Conservation (phyloP, 2,888 invertebrate species). For the Mimachlamys varia region DNA sequence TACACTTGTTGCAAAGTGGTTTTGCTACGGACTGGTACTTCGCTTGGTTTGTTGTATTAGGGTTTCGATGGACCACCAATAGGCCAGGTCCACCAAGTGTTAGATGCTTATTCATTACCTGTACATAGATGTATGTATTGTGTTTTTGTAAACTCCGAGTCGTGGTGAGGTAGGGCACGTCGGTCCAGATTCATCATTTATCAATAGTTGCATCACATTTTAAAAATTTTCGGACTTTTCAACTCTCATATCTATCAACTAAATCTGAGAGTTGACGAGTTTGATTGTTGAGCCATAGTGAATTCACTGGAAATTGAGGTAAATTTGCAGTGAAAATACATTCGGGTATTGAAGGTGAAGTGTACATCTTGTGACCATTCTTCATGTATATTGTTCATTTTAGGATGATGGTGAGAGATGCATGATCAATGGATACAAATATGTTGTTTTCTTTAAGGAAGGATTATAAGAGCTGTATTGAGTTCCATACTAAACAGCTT, state of each 20-base stretch:
- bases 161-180: background rate
- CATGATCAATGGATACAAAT: background rate
- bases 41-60: background rate
- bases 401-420: background rate
- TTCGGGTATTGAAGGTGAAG: background rate
- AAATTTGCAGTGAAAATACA: background rate
- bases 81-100: background rate
- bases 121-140: slow-evolving; percentile 31
- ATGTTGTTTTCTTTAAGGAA: background rate
- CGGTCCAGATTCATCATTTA: slow-evolving; percentile 25
- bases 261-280: background rate
- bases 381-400: background rate
- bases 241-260: background rate
- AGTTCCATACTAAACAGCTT: background rate
- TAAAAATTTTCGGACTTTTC: background rate
- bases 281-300: background rate
- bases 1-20: background rate
- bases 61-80: background rate
- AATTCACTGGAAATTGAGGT: background rate
- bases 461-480: background rate
- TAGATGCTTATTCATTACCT: background rate
- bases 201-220: background rate
- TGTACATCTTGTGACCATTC: background rate
- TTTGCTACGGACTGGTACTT: background rate
- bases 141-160: slow-evolving; percentile 25